Evolutionary conservation across 2,888 invertebrate genomes (phyloP), one percentile per base, ranked within the genome.

Genomic region (Philopedon plagiatum): DNA sequence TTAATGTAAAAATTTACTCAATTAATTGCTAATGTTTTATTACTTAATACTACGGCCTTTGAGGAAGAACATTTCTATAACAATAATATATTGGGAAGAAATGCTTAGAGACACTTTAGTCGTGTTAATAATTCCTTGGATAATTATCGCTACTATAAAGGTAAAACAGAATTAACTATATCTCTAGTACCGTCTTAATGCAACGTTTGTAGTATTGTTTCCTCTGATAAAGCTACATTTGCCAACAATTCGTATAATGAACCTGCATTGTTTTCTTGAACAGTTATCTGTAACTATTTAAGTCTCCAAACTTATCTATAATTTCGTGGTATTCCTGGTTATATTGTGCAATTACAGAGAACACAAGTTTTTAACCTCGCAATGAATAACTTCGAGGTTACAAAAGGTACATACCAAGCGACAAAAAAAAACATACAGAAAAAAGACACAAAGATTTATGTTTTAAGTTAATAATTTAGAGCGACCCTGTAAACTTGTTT

Each of bases 181-280:
- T 11, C 19, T 15, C n/a, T 2, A 29, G 11, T n/a, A n/a, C 13
- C 13, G 15, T 19, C 21, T 41, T 41, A 62, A 21, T 19, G 18
- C 32, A 18, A 37, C 37, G 32, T 58, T 26, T n/a, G 51, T 64
- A 54, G 37, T 64, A 64, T 64, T 64, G 64, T 54, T 39, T 64
- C 54, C 39, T 54, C 37, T 39, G 41, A 62, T 49, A 46, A 62
- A 54, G 54, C 49, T 64, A 21, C 51, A 41, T 39, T 64, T 64
- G 37, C 37, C 13, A 64, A 37, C 64, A 64, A 54, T 64, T 34
- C 37, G 51, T 23, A 51, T 64, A 64, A 21, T 54, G 13, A 64
- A 46, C 34, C 23, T 18, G 15, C 49, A 62, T 62, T 62, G 62
- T 62, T 49, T 46, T 62, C 49, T 49, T 9, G 29, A 15, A 34